phyloP scores from a whole-genome alignment of 1,140 invertebrate genomes.

The Drosophila pandora region DNA sequence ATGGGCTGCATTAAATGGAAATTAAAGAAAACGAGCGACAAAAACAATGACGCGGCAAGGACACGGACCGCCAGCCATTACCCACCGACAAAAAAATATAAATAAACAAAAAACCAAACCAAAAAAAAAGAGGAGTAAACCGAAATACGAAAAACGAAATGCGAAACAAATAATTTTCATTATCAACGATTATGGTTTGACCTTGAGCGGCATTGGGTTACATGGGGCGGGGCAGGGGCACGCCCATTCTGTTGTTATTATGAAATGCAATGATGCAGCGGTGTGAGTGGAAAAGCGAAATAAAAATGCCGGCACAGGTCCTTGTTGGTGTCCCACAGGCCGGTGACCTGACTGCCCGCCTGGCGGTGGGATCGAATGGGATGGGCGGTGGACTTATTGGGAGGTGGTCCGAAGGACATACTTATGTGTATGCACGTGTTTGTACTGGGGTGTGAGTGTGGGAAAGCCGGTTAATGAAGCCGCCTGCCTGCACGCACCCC shows the following conservation, averaged over 20 bases:
- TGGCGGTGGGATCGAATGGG: neutral
- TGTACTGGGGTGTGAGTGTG: slow-evolving; percentile 13
- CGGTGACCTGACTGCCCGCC: slow-evolving; percentile 29
- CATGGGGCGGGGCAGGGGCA: slow-evolving; percentile 17
- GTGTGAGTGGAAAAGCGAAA: slow-evolving; percentile 57
- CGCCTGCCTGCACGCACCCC: slow-evolving; percentile 65
- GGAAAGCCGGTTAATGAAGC: slow-evolving; percentile 69
- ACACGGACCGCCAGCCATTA: slow-evolving; percentile 37
- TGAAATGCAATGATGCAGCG: slow-evolving; percentile 59
- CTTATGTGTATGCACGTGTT: slow-evolving; percentile 45
- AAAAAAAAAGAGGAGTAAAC: neutral
- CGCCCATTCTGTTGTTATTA: slow-evolving; percentile 36
- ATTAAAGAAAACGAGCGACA: slow-evolving; percentile 80
- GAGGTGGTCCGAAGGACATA: slow-evolving; percentile 26
- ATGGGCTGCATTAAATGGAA: slow-evolving; percentile 75
- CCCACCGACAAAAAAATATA: slow-evolving; percentile 1
- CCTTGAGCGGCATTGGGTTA: slow-evolving; percentile 78
- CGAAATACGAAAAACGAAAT: slow-evolving; percentile 21
- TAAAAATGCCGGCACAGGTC: slow-evolving; percentile 53
- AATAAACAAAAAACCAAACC: slow-evolving; percentile 24
- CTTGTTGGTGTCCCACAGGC: slow-evolving; percentile 35
- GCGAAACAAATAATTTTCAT: slow-evolving; percentile 77
- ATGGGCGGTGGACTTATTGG: slow-evolving; percentile 20
- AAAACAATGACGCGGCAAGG: slow-evolving; percentile 60
- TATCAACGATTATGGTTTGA: slow-evolving; percentile 82